Evolutionary conservation across 2,888 invertebrate species (phyloP), one percentile per base, ranked within the genome.

Genomic region (Cynaeus angustus): DNA sequence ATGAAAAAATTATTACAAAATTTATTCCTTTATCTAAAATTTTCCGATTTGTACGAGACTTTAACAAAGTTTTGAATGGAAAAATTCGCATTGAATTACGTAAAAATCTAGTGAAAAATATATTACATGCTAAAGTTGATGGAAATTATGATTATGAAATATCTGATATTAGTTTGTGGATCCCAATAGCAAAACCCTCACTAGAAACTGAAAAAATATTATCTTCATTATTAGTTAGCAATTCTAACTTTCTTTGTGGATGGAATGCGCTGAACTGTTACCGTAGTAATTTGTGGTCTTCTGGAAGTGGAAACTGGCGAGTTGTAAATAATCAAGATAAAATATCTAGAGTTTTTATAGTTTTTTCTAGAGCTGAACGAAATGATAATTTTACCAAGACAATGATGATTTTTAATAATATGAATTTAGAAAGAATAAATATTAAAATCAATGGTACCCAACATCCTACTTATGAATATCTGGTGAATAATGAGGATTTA

Each of bases 161-260:
- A 46, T 46, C 16, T 46, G 46, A 46, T 46, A 46, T 46, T 46
- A 46, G 46, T 46, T 46, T 46, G 46, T 46, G 46, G 58, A 58
- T 43, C 41, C 58, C 58, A 58, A 58, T 58, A 58, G 43, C 30
- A 21, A 58, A 58, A 58, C 41, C 58, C 58, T 58, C 58, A 58
- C 30, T 58, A 58, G 58, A 58, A 58, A 58, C 58, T 21, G 58
- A 58, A 43, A 58, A 58, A 58, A 58, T 58, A 58, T 58, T 58
- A 28, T 43, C 58, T 58, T 58, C 58, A 58, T 43, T 58, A 58
- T 58, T 58, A 58, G 58, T 58, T 58, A 58, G 58, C 58, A 58
- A 58, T 41, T 58, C 41, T 58, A 58, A 41, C 43, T 58, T 58
- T 58, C 43, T 41, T 58, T 58, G 58, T 58, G 58, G 10, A 43